These are phyloP conservation scores for Prionace glauca DNA, from an alignment of 2,797 vertebrate species.

Conservation along the genomic window DNA sequence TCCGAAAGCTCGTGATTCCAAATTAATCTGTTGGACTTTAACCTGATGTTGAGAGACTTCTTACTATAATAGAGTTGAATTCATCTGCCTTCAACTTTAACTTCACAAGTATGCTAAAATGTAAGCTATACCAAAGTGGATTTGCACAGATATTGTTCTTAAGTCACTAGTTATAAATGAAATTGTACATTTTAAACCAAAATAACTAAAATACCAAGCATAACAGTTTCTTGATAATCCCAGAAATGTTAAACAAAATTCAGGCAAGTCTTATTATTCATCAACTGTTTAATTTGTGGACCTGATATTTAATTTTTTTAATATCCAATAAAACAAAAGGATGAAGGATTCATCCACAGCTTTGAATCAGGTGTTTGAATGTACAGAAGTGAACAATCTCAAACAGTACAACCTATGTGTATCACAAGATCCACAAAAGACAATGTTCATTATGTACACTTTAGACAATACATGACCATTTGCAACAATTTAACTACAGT, in stretches of 20 bases:
- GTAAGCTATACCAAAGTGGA: too few relatives aligned
- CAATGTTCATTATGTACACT: slow-evolving; percentile 53
- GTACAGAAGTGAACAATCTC: slow-evolving; percentile 68
- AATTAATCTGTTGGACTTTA: too few relatives aligned
- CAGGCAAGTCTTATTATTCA: slow-evolving; percentile 15
- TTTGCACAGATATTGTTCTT: background rate
- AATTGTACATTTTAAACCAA: background rate
- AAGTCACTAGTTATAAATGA: background rate
- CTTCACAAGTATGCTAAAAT: background rate
- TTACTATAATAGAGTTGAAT: background rate
- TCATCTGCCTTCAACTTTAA: background rate
- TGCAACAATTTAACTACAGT: slow-evolving; percentile 58
- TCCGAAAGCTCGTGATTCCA: too few relatives aligned
- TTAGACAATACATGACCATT: slow-evolving; percentile 62
- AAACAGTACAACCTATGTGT: slow-evolving; percentile 58
- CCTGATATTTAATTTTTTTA: slow-evolving; percentile 50
- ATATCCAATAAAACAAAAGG: slow-evolving; percentile 64
- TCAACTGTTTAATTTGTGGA: slow-evolving; percentile 66
- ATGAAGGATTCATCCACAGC: slow-evolving; percentile 57
- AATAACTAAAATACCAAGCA: background rate
- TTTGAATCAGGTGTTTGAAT: slow-evolving; percentile 61
- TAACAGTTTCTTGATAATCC: background rate
- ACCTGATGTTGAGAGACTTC: too few relatives aligned
- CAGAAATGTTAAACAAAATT: background rate
- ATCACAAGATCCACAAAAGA: slow-evolving; percentile 68